Evolutionary conservation across 2,888 invertebrate genomes (phyloP).

Genomic region (Drosophila pseudotakahashii): DNA sequence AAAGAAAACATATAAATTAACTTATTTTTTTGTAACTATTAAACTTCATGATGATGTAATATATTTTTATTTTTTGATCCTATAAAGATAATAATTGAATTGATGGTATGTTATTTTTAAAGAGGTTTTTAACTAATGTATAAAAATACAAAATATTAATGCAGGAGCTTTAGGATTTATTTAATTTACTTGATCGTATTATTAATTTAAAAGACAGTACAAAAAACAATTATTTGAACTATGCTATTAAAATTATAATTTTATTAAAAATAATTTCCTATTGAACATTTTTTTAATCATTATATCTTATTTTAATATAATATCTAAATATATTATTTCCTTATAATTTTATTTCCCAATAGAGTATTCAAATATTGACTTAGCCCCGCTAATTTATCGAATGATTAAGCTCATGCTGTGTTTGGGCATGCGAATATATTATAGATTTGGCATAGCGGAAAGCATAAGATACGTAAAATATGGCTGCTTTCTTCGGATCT

Average conservation of each 20-base stretch:
- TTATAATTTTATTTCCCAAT: neutral
- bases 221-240: too few species aligned
- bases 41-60: too few species aligned
- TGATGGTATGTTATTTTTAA: neutral
- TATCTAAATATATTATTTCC: neutral
- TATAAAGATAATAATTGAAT: neutral
- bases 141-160: too few species aligned
- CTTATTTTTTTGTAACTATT: too few species aligned
- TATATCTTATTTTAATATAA: too few species aligned
- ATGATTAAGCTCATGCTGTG: slow-evolving; percentile 26
- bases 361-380: slow-evolving; percentile 14
- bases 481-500: slow-evolving; percentile 38
- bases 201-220: neutral
- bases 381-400: slow-evolving; percentile 5
- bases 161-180: too few species aligned
- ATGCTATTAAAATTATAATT: too few species aligned
- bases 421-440: slow-evolving; percentile 34
- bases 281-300: too few species aligned
- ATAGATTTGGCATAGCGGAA: slow-evolving; percentile 40
- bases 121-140: too few species aligned
- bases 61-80: neutral
- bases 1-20: too few species aligned
- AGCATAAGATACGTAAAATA: slow-evolving; percentile 30
- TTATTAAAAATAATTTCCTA: too few species aligned
- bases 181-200: too few species aligned